Conservation (phyloP, 2,888 invertebrate species). For the Drosophila melanosoma region DNA sequence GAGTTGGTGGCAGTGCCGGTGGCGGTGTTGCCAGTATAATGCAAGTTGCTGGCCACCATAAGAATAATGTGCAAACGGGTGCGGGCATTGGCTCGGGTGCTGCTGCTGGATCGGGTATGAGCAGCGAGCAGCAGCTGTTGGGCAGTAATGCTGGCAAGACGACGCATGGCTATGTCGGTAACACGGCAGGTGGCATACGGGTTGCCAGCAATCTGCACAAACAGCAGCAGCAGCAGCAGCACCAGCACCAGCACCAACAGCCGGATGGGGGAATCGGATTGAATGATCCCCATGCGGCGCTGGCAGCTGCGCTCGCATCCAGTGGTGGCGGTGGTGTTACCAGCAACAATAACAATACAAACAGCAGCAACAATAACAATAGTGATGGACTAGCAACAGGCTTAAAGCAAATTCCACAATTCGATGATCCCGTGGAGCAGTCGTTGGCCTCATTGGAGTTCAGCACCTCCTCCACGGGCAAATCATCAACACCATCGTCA, state of each 20-base stretch:
- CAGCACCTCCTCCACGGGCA: conserved; percentile 85
- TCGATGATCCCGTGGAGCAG: conserved; percentile 90
- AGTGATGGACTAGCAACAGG: conserved; percentile 68
- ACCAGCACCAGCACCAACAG: conserved; percentile 68
- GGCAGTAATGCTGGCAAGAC: conserved; percentile 23
- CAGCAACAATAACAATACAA: conserved; percentile 36
- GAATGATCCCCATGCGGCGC: conserved; percentile 62
- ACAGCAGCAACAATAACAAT: conserved; percentile 33
- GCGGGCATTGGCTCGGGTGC: conserved; percentile 35
- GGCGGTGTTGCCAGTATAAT: conserved; percentile 35
- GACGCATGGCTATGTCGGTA: conserved; percentile 41
- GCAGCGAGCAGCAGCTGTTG: conserved; percentile 27
- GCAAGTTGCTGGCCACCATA: conserved; percentile 38
- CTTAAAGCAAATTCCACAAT: conserved; percentile 85
- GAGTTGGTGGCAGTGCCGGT: conserved; percentile 27
- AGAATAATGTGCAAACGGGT: conserved; percentile 36
- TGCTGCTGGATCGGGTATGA: conserved; percentile 39
- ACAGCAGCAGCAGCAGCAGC: conserved; percentile 25
- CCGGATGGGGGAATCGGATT: conserved; percentile 53
- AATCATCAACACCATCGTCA: conserved; percentile 50
- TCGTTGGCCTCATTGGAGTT: conserved; percentile 90
- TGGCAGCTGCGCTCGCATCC: conserved; percentile 65
- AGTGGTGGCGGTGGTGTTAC: conserved; percentile 57
- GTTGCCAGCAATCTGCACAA: conserved; percentile 84
- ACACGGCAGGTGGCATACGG: conserved; percentile 82